Evolutionary conservation across 2,888 invertebrate genomes (phyloP), one percentile per base, ranked within the genome.

Genomic region (Drosophila cyrtoloma): DNA sequence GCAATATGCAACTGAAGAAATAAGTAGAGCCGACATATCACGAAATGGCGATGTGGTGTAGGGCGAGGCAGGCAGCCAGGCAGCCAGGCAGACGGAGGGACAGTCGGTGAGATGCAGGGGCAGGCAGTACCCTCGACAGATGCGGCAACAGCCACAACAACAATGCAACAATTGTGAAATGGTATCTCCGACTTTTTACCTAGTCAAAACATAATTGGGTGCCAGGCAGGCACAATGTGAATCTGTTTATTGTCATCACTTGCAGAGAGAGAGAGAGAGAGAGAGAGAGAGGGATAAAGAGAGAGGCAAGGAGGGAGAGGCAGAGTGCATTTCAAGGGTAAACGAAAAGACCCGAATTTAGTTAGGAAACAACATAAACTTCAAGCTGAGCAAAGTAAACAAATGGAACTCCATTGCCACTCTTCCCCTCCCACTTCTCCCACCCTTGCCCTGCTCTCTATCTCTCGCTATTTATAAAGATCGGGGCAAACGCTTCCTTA

Each of bases 1-100:
- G 77, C 84, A 89, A 83, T 75, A 79, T 88, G 85, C 82, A 86
- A 91, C 92, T 91, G 81, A 77, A 67, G 30, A 53, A 58, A 72
- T 60, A 57, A 61, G 72, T 64, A 14, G 37, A 19, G 68, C 61
- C 59, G 60, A 55, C 62, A 55, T 26, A 47, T 26, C 26, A 26
- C 28, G 47, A 47, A 47, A 47, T 33, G 58, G 26, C 69, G 60
- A 42, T 35, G 39, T n/a, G 44, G n/a, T 39, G 30, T 66, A 79
- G 69, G 75, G 67, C 42, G 44, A 4, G 32, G 30, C 39, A 39
- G 60, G 63, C 72, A 72, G 68, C 47, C 16, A 56, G 74, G 51
- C 69, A 51, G 68, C 58, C 39, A 39, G 60, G 63, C 69, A 74
- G 67, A 32, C 55, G 69, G 71, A 33, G 12, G n/a, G 30, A 12